These are phyloP conservation scores for Picus viridis DNA, from an alignment of 2,797 vertebrate genomes.

Conservation along the genomic window DNA sequence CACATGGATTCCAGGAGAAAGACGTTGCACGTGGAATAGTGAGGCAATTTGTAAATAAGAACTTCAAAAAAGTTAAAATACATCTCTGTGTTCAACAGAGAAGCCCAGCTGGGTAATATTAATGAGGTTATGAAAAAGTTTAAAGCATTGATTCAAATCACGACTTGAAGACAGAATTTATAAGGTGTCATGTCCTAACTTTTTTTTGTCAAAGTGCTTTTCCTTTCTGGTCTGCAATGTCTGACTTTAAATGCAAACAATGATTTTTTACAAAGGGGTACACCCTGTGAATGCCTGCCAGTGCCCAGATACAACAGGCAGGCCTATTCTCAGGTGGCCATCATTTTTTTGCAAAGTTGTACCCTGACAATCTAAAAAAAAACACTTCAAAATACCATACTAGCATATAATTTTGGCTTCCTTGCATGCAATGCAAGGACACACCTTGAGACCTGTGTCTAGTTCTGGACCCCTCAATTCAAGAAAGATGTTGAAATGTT, in stretches of 20 bases:
- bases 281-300: not conserved
- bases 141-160: not conserved
- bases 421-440: not conserved
- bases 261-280: not conserved
- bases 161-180: not conserved
- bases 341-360: not conserved
- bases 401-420: not conserved
- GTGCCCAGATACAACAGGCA: not conserved
- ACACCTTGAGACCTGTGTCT: no score
- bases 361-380: not conserved
- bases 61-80: not conserved
- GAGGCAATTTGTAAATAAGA: not conserved
- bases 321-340: not conserved
- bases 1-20: not conserved
- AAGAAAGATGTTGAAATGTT: no score
- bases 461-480: no score
- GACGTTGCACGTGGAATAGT: not conserved
- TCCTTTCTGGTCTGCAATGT: not conserved
- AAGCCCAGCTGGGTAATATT: not conserved
- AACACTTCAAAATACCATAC: accelerated
- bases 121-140: not conserved
- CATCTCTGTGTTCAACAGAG: not conserved
- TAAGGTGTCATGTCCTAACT: not conserved
- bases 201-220: not conserved
- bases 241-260: not conserved